Base-by-base conservation (phyloP, 2,888 invertebrate genomes). In the Digitonthophagus gazella region DNA sequence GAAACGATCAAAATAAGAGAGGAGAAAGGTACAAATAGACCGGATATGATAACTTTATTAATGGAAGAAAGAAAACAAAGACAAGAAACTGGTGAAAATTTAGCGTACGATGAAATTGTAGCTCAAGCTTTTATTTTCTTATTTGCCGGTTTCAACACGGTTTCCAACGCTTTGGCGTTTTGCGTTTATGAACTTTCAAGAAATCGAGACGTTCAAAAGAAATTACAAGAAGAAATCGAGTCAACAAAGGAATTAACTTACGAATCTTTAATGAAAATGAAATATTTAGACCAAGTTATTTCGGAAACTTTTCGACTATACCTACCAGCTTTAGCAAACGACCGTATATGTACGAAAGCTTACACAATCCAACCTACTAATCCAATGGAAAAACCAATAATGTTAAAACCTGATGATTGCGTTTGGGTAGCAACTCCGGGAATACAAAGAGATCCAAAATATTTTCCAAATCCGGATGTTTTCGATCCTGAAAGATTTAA, bases 121-220 rank as follows among this genome's bases (percentile, higher is more conserved):
- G 86, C 88, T 0, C 89, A 89, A 78, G 85, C 84, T 11, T 72
- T 86, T 2, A 72, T 86, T 2, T 86, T 86, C 79, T 86, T 86
- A 77, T 78, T 86, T 1, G 86, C 85, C 44, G 87, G 86, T 2
- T 86, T 85, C 71, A 86, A 86, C 56, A 81, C 84, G 0, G 82
- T 84, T 0, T 83, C 86, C 0, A 82, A 82, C 67, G 74, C 83
- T 3, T 80, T 86, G 75, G 83, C 82, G 0, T 88, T 89, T 70
- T 76, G 85, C 0, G 78, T 86, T 0, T 84, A 88, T 61, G 89
- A 90, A 77, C 75, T 90, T 16, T 87, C 88, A 19, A 65, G 85
- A 2, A 84, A 89, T 79, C 84, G 85, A 16, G 87, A 89, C 0
- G 78, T 88, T 0, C 90, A 90, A 77, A 81, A 85, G 2, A 84